These are phyloP conservation scores for Alligator mississippiensis DNA, from an alignment of 2,113 vertebrate genomes.

Conservation along the genomic window DNA sequence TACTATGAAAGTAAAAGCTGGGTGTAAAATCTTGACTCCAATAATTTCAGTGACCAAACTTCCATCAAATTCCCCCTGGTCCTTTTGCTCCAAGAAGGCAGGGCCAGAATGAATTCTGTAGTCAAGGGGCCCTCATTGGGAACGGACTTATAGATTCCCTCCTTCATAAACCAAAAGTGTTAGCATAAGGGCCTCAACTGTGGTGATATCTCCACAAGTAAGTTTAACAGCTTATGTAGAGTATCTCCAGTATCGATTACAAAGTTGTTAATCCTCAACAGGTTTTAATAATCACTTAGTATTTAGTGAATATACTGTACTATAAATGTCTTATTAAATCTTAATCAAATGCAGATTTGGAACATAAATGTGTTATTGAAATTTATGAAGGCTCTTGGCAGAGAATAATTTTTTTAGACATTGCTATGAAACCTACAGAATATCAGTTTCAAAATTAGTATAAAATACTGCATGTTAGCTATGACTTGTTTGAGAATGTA, in stretches of 20 bases:
- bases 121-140: neutral
- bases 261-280: slow-evolving; percentile 50
- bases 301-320: neutral
- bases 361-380: slow-evolving; percentile 44
- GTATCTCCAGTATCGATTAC: neutral
- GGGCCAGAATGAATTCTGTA: fast-evolving
- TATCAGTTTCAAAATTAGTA: slow-evolving; percentile 26
- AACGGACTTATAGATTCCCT: too few relatives aligned
- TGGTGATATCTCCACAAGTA: fast-evolving
- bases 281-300: slow-evolving; percentile 55
- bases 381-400: slow-evolving; percentile 58
- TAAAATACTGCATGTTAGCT: slow-evolving; percentile 37
- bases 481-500: neutral
- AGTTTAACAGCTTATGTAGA: neutral
- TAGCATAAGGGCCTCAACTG: neutral
- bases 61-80: fast-evolving
- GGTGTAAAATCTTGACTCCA: neutral
- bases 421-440: slow-evolving; percentile 14
- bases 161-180: neutral
- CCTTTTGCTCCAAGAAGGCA: neutral
- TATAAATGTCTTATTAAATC: slow-evolving; percentile 64
- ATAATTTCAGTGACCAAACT: neutral
- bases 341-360: slow-evolving; percentile 66
- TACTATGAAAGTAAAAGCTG: fast-evolving
- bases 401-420: slow-evolving; percentile 32